These are phyloP conservation scores for Drosophila tsacasi DNA, from an alignment of 1,140 invertebrate species.

Conservation along the genomic window DNA sequence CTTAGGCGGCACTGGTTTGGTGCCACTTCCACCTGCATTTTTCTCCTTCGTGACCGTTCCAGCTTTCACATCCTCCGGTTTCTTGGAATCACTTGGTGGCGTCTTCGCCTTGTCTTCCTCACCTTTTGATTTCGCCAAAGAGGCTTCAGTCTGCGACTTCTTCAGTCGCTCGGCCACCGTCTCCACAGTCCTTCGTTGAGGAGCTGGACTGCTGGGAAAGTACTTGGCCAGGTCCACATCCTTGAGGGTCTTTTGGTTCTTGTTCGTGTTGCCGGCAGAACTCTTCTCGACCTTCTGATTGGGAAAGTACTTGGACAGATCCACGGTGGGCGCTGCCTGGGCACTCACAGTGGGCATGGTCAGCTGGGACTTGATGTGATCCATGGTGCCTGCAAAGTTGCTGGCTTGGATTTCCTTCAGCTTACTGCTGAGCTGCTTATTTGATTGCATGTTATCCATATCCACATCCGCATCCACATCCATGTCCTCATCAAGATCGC, in stretches of 20 bases:
- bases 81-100: not conserved
- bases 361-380: constrained; percentile 78
- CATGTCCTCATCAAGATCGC: constrained; percentile 52
- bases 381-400: constrained; percentile 82
- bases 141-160: constrained; percentile 73
- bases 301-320: constrained; percentile 84
- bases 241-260: constrained; percentile 80
- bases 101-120: constrained; percentile 1
- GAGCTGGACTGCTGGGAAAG: constrained; percentile 77
- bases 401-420: constrained; percentile 78
- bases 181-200: constrained; percentile 71
- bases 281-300: constrained; percentile 77
- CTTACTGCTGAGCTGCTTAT: constrained; percentile 59
- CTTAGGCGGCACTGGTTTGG: constrained; percentile 61
- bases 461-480: constrained; percentile 45
- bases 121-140: constrained; percentile 19
- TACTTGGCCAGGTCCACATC: constrained; percentile 83
- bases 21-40: not conserved
- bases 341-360: constrained; percentile 73
- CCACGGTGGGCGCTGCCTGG: constrained; percentile 59
- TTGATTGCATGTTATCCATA: constrained; percentile 20
- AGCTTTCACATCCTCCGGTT: not conserved
- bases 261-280: constrained; percentile 64
- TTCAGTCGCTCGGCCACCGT: constrained; percentile 76
- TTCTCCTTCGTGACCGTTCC: not conserved